Conservation (phyloP, 2,797 vertebrate species). For the Microctenopoma lineatum region DNA sequence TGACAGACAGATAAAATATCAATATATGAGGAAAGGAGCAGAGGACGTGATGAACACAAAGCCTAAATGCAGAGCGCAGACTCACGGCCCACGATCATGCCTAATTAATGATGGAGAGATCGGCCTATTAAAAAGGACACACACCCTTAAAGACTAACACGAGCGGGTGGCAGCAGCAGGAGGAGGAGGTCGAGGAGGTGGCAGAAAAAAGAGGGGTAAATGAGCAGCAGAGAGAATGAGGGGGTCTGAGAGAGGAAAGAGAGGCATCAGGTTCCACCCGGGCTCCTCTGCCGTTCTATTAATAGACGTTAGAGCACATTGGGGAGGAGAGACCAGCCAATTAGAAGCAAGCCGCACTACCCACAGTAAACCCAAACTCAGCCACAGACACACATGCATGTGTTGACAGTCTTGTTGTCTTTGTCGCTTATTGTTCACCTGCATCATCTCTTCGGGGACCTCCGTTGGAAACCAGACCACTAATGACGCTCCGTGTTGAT, state of each 20-base stretch:
- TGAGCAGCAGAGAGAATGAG: slow-evolving; percentile 22
- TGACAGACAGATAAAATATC: slow-evolving; percentile 31
- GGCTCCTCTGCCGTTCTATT: slow-evolving; percentile 63
- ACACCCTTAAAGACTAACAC: slow-evolving; percentile 29
- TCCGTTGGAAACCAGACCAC: background rate
- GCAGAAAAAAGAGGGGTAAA: slow-evolving; percentile 17
- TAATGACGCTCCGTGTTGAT: background rate
- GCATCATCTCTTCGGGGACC: slow-evolving; percentile 32
- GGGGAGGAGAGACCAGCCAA: slow-evolving; percentile 60
- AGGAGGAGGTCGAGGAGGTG: slow-evolving; percentile 37
- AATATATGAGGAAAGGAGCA: background rate
- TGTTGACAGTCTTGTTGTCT: slow-evolving; percentile 26
- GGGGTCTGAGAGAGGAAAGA: slow-evolving; percentile 39
- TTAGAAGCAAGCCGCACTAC: slow-evolving; percentile 57
- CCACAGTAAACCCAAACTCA: slow-evolving; percentile 38
- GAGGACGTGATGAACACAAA: background rate
- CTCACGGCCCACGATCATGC: slow-evolving; percentile 48
- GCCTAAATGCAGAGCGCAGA: slow-evolving; percentile 24
- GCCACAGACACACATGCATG: slow-evolving; percentile 17
- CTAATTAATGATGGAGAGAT: slow-evolving; percentile 66
- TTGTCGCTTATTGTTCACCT: slow-evolving; percentile 41
- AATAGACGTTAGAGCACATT: slow-evolving; percentile 61
- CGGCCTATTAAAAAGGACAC: slow-evolving; percentile 53
- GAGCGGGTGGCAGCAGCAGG: slow-evolving; percentile 3
- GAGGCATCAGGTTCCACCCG: slow-evolving; percentile 57